A percentile compares a stretch with the other conserved stretches of the same genome.
phyloP scores from a whole-genome alignment of 2,888 invertebrate species.

The Lithosia quadra region DNA sequence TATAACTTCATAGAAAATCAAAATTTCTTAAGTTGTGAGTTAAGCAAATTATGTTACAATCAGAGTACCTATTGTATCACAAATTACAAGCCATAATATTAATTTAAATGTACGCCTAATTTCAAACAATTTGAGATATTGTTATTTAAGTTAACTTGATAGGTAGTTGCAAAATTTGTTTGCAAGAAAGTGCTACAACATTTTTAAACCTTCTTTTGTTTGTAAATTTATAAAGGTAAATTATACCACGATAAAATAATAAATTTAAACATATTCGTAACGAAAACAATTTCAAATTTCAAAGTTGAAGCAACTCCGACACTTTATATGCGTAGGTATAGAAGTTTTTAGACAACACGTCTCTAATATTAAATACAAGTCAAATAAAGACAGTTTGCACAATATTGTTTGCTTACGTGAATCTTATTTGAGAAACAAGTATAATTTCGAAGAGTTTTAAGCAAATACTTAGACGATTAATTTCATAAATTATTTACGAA shows the following conservation, averaged over 20 bases:
- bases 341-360: constrained; percentile 77
- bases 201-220: neutral
- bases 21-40: too few species aligned
- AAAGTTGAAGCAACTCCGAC: constrained; percentile 69
- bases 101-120: too few species aligned
- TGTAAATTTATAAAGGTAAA: neutral
- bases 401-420: constrained; percentile 76
- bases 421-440: constrained; percentile 76
- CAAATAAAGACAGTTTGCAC: constrained; percentile 77
- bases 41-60: too few species aligned
- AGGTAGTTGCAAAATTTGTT: neutral
- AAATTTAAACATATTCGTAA: constrained; percentile 68
- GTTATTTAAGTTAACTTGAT: neutral
- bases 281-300: constrained; percentile 73
- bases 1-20: too few species aligned
- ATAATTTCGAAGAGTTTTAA: constrained; percentile 74
- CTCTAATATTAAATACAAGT: constrained; percentile 82
- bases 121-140: neutral
- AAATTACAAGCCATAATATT: too few species aligned
- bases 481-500: constrained; percentile 74
- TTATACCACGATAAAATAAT: constrained; percentile 45
- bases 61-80: too few species aligned
- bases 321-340: constrained; percentile 62
- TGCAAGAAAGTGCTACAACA: neutral
- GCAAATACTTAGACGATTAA: constrained; percentile 72